phyloP scores from a whole-genome alignment of 1,140 invertebrate species.

The Diprion similis region DNA sequence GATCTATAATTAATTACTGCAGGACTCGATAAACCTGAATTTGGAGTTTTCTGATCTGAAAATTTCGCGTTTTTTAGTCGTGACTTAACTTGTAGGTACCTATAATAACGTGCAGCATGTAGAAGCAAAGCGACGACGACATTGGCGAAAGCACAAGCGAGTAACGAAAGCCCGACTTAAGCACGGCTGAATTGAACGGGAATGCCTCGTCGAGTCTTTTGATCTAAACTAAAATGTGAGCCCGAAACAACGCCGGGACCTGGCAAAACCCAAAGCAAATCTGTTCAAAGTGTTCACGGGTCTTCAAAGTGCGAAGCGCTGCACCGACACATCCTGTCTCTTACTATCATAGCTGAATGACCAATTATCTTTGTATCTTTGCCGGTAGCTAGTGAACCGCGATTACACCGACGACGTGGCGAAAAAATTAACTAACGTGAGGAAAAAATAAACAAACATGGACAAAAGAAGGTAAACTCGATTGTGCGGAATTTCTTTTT shows the following conservation, averaged over 20 bases:
- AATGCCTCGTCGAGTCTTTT: constrained; percentile 51
- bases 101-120: too few relatives aligned
- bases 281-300: constrained; percentile 53
- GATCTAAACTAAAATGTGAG: constrained; percentile 61
- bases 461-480: too few relatives aligned
- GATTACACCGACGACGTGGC: constrained; percentile 53
- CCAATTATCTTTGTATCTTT: constrained; percentile 62
- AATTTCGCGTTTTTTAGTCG: too few relatives aligned
- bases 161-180: constrained; percentile 40
- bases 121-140: too few relatives aligned
- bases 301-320: constrained; percentile 50
- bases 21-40: too few relatives aligned
- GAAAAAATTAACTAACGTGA: not conserved
- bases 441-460: too few relatives aligned
- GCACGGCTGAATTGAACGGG: constrained; percentile 58
- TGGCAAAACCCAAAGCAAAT: constrained; percentile 52
- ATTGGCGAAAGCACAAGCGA: constrained; percentile 15
- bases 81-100: too few relatives aligned
- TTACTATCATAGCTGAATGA: constrained; percentile 57
- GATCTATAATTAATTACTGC: too few relatives aligned
- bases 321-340: constrained; percentile 35
- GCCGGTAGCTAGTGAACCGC: constrained; percentile 55
- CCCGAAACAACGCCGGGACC: constrained; percentile 53
- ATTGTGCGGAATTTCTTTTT: not conserved
- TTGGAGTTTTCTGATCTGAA: too few relatives aligned